Percentiles rank a stretch among this genome's conserved stretches.
Conservation (phyloP, 2,888 invertebrate genomes). For the Lomographa bimaculata region DNA sequence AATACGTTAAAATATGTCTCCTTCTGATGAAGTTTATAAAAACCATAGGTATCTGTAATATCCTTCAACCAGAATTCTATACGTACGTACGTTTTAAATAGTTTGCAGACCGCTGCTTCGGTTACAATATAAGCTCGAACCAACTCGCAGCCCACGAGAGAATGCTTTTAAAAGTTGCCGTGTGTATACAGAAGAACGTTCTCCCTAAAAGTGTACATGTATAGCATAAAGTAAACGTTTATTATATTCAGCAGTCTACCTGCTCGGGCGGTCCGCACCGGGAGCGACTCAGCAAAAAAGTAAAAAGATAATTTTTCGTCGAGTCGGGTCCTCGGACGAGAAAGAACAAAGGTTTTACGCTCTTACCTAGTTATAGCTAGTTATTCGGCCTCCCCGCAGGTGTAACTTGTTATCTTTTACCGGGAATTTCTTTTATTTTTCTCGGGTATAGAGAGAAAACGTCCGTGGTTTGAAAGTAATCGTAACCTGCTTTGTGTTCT, state of each 20-base stretch:
- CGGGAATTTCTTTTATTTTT: constrained; percentile 61
- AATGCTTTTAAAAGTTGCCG: constrained; percentile 38
- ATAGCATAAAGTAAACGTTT: constrained; percentile 49
- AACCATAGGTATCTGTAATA: constrained; percentile 16
- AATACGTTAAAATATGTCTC: too few species aligned
- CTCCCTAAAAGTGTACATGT: constrained; percentile 39
- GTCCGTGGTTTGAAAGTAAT: constrained; percentile 53
- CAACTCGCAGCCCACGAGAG: constrained; percentile 32
- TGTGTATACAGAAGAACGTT: constrained; percentile 33
- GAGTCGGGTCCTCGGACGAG: constrained; percentile 60
- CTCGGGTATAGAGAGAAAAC: constrained; percentile 49
- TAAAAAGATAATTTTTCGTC: constrained; percentile 78
- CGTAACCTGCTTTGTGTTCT: constrained; percentile 44
- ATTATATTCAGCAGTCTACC: constrained; percentile 72
- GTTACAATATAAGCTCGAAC: constrained; percentile 25
- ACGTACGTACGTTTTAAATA: constrained; percentile 28
- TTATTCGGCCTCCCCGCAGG: constrained; percentile 70
- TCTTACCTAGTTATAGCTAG: constrained; percentile 74
- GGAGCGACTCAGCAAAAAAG: constrained; percentile 72
- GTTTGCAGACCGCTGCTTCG: constrained; percentile 23
- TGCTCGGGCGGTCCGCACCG: constrained; percentile 62
- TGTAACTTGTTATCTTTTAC: constrained; percentile 75
- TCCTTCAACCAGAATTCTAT: too few species aligned
- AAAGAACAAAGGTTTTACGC: constrained; percentile 76
- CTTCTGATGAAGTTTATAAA: too few species aligned